Evolutionary conservation across 2,797 vertebrate species (phyloP).

Genomic region (Tolypeutes matacus): DNA sequence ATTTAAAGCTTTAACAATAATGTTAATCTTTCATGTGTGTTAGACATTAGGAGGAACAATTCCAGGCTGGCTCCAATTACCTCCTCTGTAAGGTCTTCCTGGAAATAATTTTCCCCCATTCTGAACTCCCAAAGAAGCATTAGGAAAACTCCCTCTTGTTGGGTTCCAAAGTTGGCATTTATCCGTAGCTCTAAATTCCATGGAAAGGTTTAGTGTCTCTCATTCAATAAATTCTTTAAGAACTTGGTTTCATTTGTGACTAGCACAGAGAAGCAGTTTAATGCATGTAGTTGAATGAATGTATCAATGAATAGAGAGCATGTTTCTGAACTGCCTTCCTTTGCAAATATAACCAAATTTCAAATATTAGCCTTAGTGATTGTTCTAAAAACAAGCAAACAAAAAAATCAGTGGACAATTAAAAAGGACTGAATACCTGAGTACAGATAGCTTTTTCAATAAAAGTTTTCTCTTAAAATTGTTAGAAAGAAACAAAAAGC

Average conservation of each 20-base stretch:
- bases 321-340: neutral
- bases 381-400: neutral
- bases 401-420: neutral
- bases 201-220: neutral
- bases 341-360: conserved; percentile 27
- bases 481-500: conserved; percentile 38
- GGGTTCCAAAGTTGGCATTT: neutral
- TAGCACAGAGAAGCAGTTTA: neutral
- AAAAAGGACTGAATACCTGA: neutral
- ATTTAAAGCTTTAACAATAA: conserved; percentile 30
- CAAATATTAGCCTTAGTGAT: neutral
- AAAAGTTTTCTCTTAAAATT: conserved; percentile 49
- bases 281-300: neutral
- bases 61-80: neutral
- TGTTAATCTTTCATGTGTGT: neutral
- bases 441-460: neutral
- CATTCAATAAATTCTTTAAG: neutral
- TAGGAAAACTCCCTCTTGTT: neutral
- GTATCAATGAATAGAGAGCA: neutral
- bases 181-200: neutral
- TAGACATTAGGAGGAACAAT: neutral
- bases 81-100: neutral
- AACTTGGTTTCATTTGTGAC: neutral
- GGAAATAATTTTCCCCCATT: neutral
- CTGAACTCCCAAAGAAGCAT: neutral